Conservation (phyloP, 2,888 invertebrate genomes). For the Parthenolecanium corni region DNA sequence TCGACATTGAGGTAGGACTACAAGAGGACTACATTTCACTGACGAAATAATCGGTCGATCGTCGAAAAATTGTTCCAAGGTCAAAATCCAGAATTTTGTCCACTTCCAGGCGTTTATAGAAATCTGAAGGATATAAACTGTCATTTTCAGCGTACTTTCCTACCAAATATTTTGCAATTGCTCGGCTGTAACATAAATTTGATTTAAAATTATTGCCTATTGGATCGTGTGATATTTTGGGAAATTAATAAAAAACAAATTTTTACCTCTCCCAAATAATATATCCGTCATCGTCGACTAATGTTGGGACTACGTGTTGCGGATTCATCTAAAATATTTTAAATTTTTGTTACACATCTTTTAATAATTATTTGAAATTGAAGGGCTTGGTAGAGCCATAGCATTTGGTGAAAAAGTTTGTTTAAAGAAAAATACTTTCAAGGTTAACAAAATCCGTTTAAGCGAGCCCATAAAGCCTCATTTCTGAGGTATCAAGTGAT, state of each 20-base stretch:
- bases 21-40: conserved; percentile 9
- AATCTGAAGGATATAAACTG: conserved; percentile 27
- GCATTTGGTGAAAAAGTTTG: no score
- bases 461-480: no score
- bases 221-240: not conserved
- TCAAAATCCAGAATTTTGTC: conserved; percentile 31
- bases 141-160: conserved; percentile 26
- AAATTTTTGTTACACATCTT: not conserved
- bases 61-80: conserved; percentile 29
- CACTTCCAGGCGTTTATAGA: conserved; percentile 23
- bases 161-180: conserved; percentile 30
- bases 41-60: conserved; percentile 29
- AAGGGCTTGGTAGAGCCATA: no score
- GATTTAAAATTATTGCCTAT: not conserved
- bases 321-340: conserved; percentile 26
- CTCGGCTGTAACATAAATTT: conserved; percentile 21
- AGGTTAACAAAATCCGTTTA: no score
- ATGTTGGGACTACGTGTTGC: conserved; percentile 25
- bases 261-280: conserved; percentile 31
- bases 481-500: no score
- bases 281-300: conserved; percentile 27
- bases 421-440: no score
- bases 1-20: not conserved
- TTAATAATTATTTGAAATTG: no score
- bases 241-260: no score